Evolutionary conservation across 2,888 invertebrate genomes (phyloP).

Genomic region (Osmoderma eremita): DNA sequence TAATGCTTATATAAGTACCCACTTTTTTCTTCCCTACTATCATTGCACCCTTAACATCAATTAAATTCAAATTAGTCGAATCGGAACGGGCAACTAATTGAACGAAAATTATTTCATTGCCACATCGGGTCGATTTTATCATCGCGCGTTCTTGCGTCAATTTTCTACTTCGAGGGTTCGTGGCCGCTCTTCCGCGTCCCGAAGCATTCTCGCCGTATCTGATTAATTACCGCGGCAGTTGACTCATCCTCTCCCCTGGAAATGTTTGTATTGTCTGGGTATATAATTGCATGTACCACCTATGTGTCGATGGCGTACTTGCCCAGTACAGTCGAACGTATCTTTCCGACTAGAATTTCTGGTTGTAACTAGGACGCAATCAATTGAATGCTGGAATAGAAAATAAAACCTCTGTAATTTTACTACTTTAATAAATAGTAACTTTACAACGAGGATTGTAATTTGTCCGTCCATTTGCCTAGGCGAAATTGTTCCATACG

Average conservation of each 20-base stretch:
- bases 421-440: too few relatives aligned
- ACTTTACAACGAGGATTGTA: too few relatives aligned
- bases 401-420: too few relatives aligned
- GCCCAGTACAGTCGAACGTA: too few relatives aligned
- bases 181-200: not conserved
- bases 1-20: not conserved
- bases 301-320: too few relatives aligned
- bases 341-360: too few relatives aligned
- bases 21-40: not conserved
- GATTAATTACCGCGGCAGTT: slow-evolving; percentile 5
- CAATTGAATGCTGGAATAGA: too few relatives aligned
- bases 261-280: slow-evolving; percentile 4
- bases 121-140: not conserved
- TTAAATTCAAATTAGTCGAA: slow-evolving; percentile 15
- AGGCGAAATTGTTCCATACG: too few relatives aligned
- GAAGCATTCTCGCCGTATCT: not conserved
- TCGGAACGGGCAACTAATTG: slow-evolving; percentile 6
- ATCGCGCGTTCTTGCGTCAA: not conserved
- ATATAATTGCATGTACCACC: too few relatives aligned
- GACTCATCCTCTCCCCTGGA: not conserved
- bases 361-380: too few relatives aligned
- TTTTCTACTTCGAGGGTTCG: not conserved
- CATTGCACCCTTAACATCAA: not conserved
- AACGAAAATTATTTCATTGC: slow-evolving; percentile 18
- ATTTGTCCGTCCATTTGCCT: too few relatives aligned